Evolutionary conservation across 2,888 invertebrate species (phyloP), one percentile per base, ranked within the genome.

Genomic region (Prenolepis imparis): DNA sequence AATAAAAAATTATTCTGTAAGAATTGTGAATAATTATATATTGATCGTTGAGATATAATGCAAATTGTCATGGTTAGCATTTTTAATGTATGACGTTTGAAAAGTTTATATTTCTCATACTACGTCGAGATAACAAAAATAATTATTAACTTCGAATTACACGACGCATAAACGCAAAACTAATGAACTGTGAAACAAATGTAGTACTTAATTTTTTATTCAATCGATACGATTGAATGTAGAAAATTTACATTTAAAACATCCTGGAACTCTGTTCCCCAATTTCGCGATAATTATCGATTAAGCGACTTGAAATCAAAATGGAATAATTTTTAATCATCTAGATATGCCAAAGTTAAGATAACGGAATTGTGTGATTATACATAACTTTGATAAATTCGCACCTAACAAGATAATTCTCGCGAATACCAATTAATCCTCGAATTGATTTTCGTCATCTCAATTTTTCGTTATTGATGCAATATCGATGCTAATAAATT

Each of bases 211-310:
- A 15, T 15, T 66, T 15, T 66, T 15, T 66, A 48, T 15, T 59
- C 39, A 66, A 82, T 82, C 66, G 66, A 59, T 44, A 39, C 21
- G 57, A 77, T 77, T 4, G 21, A 55, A 68, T 57, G 18, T 78
- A 12, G 21, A 8, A 18, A 44, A 67, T 66, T 64, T 41, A 64
- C 57, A 44, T 68, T 18, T 0, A 6, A 36, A 21, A 32, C 24
- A n/a, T 41, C 41, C 9, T 70, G 36, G 28, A 12, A 63, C n/a
- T 66, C 21, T 61, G 73, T 61, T 39, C n/a, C 32, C 8, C 64
- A 24, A 66, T 28, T 2, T 64, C 59, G 61, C 61, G 66, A 80
- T 80, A 78, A 39, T 28, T 12, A 64, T 9, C 55, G n/a, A 41
- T 41, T 57, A 57, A 66, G 15, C n/a, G 28, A 55, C 41, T 41